phyloP scores from a whole-genome alignment of 2,797 vertebrate genomes.

The Botia kubotai region DNA sequence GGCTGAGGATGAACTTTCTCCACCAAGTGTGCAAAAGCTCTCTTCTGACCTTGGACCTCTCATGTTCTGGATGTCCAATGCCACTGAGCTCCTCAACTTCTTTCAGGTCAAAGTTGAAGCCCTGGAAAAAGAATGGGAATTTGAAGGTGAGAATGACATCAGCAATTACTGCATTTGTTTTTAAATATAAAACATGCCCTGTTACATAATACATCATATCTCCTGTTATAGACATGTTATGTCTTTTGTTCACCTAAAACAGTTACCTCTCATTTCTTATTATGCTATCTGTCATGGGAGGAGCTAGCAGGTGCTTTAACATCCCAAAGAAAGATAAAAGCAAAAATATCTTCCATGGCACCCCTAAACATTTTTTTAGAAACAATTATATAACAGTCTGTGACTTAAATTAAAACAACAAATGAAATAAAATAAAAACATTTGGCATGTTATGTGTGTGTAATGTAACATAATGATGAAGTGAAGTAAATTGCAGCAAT shows the following conservation, averaged over 20 bases:
- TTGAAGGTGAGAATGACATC: constrained; percentile 82
- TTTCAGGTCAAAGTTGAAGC: constrained; percentile 90
- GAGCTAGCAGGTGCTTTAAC: too few species aligned
- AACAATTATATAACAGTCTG: too few species aligned
- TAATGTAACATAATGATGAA: too few species aligned
- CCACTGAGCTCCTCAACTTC: constrained; percentile 91
- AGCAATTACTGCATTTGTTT: constrained; percentile 33
- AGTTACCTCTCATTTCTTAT: constrained; percentile 23
- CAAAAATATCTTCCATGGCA: too few species aligned
- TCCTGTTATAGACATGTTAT: constrained; percentile 46
- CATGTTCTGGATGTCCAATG: constrained; percentile 96
- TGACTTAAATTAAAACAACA: too few species aligned
- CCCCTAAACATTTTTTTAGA: too few species aligned
- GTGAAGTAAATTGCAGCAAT: too few species aligned
- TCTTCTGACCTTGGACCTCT: constrained; percentile 88
- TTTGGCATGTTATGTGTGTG: too few species aligned
- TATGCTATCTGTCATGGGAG: not conserved
- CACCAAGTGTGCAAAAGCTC: constrained; percentile 84
- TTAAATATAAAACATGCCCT: constrained; percentile 7
- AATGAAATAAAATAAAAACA: too few species aligned
- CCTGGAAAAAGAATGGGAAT: constrained; percentile 92
- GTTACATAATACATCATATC: constrained; percentile 22
- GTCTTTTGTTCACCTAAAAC: constrained; percentile 28
- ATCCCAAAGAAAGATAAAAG: too few species aligned
- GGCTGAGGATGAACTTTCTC: constrained; percentile 79